Percentiles rank a stretch among this genome's conserved stretches.
These are phyloP conservation scores for Noturus placidus DNA, from an alignment of 2,113 vertebrate genomes.

Conservation along the genomic window DNA sequence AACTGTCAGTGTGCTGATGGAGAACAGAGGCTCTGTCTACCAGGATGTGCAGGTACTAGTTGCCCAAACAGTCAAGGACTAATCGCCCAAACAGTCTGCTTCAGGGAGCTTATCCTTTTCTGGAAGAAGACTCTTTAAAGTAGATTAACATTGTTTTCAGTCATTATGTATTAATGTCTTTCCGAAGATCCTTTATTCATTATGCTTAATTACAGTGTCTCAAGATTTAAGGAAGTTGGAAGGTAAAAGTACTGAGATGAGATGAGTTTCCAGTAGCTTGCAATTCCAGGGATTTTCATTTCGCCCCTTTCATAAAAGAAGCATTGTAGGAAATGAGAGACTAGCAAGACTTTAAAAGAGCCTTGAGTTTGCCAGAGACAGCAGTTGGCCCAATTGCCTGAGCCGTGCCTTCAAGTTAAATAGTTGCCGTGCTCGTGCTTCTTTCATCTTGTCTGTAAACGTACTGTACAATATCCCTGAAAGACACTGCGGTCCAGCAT, in stretches of 20 bases:
- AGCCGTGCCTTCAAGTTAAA: slow-evolving; percentile 50
- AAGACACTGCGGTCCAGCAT: slow-evolving; percentile 30
- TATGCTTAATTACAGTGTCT: background rate
- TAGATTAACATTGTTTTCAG: slow-evolving; percentile 21
- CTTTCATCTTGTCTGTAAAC: slow-evolving; percentile 53
- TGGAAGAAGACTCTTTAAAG: background rate
- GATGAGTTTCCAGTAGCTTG: background rate
- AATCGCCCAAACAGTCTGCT: background rate
- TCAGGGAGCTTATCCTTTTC: slow-evolving; percentile 4
- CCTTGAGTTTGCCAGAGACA: slow-evolving; percentile 34
- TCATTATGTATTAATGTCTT: slow-evolving; percentile 1
- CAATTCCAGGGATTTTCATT: background rate
- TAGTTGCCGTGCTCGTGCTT: slow-evolving; percentile 25
- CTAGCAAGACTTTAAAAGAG: slow-evolving; percentile 33
- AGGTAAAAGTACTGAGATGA: background rate
- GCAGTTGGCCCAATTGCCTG: slow-evolving; percentile 24
- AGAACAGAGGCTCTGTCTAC: slow-evolving; percentile 58
- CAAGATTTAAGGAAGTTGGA: background rate
- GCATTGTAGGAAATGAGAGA: slow-evolving; percentile 6
- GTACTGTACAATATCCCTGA: slow-evolving; percentile 28
- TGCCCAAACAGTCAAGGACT: slow-evolving; percentile 13
- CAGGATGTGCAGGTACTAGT: slow-evolving; percentile 17
- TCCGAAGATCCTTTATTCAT: background rate
- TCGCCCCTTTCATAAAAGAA: slow-evolving; percentile 15
- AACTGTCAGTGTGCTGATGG: slow-evolving; percentile 54